phyloP scores from a whole-genome alignment of 2,113 vertebrate species.

The Bucco capensis region DNA sequence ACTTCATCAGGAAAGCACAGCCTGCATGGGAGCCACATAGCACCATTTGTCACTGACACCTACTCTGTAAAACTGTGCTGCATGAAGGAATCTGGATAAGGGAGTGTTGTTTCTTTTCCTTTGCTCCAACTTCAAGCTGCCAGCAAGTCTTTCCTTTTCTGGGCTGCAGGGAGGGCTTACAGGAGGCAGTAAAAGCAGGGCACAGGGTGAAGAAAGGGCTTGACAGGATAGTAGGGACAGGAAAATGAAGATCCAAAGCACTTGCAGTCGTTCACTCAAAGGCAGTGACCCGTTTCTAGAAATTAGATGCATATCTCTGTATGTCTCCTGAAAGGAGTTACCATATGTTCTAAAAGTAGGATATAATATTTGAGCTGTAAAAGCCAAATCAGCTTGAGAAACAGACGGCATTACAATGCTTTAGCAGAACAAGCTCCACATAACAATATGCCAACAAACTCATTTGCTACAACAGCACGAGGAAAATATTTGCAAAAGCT shows the following conservation, averaged over 20 bases:
- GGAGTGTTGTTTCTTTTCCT: neutral
- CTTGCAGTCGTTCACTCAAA: neutral
- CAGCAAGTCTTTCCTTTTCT: neutral
- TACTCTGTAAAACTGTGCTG: neutral
- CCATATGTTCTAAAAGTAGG: constrained; percentile 63
- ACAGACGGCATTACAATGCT: constrained; percentile 73
- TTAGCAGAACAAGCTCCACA: constrained; percentile 66
- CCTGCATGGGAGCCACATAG: neutral
- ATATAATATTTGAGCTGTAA: constrained; percentile 68
- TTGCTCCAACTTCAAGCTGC: neutral
- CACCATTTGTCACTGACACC: neutral
- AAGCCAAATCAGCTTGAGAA: constrained; percentile 73
- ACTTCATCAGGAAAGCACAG: neutral
- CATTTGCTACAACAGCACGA: constrained; percentile 69
- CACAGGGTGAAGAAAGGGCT: neutral
- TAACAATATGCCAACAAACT: constrained; percentile 70
- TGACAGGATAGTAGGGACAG: neutral
- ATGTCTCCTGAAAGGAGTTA: constrained; percentile 35
- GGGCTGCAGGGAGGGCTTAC: neutral
- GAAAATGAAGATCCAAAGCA: constrained; percentile 4
- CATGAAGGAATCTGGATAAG: neutral
- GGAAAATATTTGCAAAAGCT: constrained; percentile 76
- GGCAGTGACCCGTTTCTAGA: constrained; percentile 10
- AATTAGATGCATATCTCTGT: constrained; percentile 34
- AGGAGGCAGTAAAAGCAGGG: neutral